phyloP scores from a whole-genome alignment of 92 coral and sea anemone genomes.

The Phenganax subtilis region DNA sequence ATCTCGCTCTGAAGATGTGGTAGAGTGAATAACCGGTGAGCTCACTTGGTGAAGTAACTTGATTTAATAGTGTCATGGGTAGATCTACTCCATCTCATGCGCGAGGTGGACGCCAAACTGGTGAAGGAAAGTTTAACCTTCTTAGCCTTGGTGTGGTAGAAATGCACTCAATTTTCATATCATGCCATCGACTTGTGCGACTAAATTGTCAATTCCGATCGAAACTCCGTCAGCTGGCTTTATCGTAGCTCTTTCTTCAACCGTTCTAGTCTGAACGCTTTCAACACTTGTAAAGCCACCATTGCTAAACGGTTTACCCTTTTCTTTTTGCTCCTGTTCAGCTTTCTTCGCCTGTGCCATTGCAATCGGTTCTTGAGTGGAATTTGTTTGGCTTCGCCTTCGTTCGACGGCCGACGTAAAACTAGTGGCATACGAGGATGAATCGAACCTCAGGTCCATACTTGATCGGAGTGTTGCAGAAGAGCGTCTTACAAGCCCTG shows the following conservation, averaged over 20 bases:
- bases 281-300: slow-evolving; percentile 7
- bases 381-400: slow-evolving; percentile 5
- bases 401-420: not conserved
- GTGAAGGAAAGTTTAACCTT: no score
- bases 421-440: not conserved
- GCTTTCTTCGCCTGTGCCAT: not conserved
- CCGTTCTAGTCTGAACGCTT: slow-evolving; percentile 5
- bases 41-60: no score
- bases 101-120: no score
- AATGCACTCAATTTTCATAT: not conserved
- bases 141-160: not conserved
- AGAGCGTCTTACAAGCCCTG: slow-evolving; percentile 5
- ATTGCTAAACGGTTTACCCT: not conserved
- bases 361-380: not conserved
- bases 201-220: slow-evolving; percentile 11
- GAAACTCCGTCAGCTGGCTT: not conserved
- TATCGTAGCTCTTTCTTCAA: slow-evolving; percentile 4
- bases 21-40: no score
- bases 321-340: not conserved
- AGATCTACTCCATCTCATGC: no score
- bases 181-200: not conserved
- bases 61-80: no score
- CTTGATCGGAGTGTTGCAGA: slow-evolving; percentile 19
- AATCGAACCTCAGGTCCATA: not conserved
- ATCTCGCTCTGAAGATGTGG: no score